Conservation (phyloP, 2,113 vertebrate genomes). For the Panthera tigris region DNA sequence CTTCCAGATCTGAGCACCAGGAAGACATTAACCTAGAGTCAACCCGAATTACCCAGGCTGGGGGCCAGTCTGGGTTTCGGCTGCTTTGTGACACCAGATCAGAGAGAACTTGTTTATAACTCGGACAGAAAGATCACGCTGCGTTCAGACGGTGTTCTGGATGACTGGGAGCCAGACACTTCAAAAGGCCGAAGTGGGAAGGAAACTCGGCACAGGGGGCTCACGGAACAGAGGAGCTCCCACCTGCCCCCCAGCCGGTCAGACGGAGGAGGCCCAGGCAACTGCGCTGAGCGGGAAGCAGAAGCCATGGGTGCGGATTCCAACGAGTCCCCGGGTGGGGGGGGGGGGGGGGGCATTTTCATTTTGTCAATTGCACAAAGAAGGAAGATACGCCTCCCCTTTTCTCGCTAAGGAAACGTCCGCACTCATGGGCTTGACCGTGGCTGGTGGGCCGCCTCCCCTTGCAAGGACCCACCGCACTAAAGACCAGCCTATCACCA, state of each 20-base stretch:
- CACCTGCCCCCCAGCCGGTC: accelerated
- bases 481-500: accelerated
- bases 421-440: accelerated
- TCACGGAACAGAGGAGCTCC: accelerated
- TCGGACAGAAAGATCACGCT: background rate
- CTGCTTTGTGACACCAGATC: constrained; percentile 61
- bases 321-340: accelerated
- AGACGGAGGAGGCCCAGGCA: too few relatives aligned
- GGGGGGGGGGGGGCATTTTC: background rate
- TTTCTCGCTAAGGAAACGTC: background rate
- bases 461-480: accelerated
- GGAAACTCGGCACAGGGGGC: too few relatives aligned
- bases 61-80: constrained; percentile 64
- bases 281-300: accelerated
- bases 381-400: background rate
- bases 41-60: constrained; percentile 41
- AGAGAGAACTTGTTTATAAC: background rate
- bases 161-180: background rate
- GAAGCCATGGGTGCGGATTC: accelerated
- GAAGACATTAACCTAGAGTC: background rate
- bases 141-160: background rate
- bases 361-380: background rate
- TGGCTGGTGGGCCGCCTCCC: background rate
- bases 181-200: background rate
- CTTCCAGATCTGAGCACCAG: background rate